phyloP scores from a whole-genome alignment of 2,888 invertebrate genomes.

The Graphium colonna region DNA sequence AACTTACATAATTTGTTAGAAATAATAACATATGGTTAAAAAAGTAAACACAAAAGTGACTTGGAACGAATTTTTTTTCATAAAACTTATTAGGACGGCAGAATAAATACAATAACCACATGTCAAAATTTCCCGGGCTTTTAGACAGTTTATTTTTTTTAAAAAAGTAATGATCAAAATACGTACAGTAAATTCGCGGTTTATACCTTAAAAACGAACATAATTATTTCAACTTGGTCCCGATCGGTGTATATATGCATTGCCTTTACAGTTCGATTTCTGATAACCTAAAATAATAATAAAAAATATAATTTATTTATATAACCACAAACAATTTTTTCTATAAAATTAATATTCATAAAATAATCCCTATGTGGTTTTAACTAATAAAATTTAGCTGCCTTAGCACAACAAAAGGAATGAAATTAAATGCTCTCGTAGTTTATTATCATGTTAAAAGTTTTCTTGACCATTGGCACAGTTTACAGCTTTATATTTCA shows the following conservation, averaged over 20 bases:
- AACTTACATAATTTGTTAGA: not conserved
- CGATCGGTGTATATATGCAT: not conserved
- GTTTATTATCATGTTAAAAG: not conserved
- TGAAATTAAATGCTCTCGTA: constrained; percentile 6
- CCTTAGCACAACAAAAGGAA: constrained; percentile 14
- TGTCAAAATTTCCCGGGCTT: constrained; percentile 1
- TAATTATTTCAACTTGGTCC: too few relatives aligned
- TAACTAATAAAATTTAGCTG: constrained; percentile 5
- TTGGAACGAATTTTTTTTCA: not conserved
- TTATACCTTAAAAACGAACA: too few relatives aligned
- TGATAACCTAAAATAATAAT: constrained; percentile 1
- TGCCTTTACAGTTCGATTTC: constrained; percentile 3
- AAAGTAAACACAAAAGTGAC: not conserved
- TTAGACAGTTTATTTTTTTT: not conserved
- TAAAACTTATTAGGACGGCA: not conserved
- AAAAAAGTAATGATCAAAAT: not conserved
- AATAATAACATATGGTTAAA: not conserved
- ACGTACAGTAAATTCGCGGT: too few relatives aligned
- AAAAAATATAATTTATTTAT: too few relatives aligned
- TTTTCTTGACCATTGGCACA: not conserved
- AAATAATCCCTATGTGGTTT: not conserved
- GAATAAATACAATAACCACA: not conserved
- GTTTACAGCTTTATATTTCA: too few relatives aligned
- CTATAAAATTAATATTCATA: not conserved
- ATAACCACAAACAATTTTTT: not conserved